Percentiles rank a stretch among this genome's conserved stretches.
Evolutionary conservation across 2,113 vertebrate species (phyloP).

Genomic region (Callithrix jacchus): DNA sequence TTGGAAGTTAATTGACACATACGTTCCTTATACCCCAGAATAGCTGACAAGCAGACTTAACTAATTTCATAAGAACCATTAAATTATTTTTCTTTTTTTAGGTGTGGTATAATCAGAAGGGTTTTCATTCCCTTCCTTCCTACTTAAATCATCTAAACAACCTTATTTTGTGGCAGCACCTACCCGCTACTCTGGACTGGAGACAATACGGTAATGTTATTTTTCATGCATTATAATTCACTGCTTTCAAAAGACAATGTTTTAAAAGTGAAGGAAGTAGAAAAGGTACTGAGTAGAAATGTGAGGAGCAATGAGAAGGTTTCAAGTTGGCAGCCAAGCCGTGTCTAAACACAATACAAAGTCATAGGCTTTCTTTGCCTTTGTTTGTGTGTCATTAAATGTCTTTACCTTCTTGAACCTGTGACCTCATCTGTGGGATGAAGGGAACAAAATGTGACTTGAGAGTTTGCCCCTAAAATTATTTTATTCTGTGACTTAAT

Average conservation of each 20-base stretch:
- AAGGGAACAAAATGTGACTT: background rate
- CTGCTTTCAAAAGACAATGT: background rate
- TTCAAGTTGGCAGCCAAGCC: accelerated
- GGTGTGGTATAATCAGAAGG: slow-evolving; percentile 88
- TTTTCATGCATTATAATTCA: background rate
- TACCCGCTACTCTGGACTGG: slow-evolving; percentile 80
- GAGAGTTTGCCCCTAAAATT: background rate
- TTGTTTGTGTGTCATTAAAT: background rate
- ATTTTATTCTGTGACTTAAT: background rate
- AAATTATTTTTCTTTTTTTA: slow-evolving; percentile 57
- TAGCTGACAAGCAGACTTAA: background rate
- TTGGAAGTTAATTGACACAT: background rate
- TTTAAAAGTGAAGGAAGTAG: background rate
- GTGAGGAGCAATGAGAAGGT: accelerated
- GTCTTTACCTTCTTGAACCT: background rate
- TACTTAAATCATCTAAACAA: slow-evolving; percentile 86
- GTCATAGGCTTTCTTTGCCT: background rate
- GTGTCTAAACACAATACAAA: accelerated
- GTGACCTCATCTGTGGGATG: background rate
- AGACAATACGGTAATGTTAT: slow-evolving; percentile 80
- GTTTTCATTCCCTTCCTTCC: slow-evolving; percentile 82
- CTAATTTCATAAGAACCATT: background rate
- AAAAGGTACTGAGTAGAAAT: background rate
- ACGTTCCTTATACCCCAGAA: accelerated
- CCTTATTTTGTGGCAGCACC: slow-evolving; percentile 82